phyloP scores from a whole-genome alignment of 2,888 invertebrate species.

The Argyresthia albistria region DNA sequence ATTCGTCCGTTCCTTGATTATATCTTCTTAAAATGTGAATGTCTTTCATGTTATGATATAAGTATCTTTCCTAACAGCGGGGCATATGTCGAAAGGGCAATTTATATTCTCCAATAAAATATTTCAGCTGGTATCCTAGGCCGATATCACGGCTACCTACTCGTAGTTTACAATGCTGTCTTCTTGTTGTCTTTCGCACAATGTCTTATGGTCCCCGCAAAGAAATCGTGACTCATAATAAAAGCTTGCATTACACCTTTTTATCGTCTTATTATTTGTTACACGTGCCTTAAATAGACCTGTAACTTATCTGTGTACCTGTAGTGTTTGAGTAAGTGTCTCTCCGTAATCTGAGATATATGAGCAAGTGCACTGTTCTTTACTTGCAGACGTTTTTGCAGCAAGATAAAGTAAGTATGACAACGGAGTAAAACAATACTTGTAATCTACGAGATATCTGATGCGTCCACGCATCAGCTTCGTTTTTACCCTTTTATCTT shows the following conservation, averaged over 20 bases:
- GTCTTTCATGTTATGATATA: no score
- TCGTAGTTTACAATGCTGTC: no score
- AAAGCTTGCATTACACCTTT: not conserved
- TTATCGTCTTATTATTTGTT: slow-evolving; percentile 1
- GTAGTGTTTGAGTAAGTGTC: slow-evolving; percentile 28
- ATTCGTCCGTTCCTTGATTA: no score
- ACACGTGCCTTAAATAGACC: slow-evolving; percentile 7
- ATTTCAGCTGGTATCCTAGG: no score
- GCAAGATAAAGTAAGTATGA: slow-evolving; percentile 2
- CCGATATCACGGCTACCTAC: no score
- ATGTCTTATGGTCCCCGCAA: not conserved
- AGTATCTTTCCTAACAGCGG: no score
- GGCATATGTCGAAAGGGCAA: no score
- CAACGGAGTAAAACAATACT: not conserved
- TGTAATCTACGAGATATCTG: not conserved
- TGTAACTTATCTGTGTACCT: slow-evolving; percentile 18
- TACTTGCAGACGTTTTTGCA: slow-evolving; percentile 7
- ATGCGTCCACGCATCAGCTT: not conserved
- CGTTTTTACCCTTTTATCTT: not conserved
- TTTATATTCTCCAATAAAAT: no score
- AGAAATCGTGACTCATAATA: not conserved
- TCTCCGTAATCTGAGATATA: slow-evolving; percentile 29
- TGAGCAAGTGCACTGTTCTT: slow-evolving; percentile 16
- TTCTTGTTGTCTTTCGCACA: no score
- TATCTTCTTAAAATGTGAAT: no score